Conservation (phyloP, 2,888 invertebrate genomes). For the Conomelus anceps region DNA sequence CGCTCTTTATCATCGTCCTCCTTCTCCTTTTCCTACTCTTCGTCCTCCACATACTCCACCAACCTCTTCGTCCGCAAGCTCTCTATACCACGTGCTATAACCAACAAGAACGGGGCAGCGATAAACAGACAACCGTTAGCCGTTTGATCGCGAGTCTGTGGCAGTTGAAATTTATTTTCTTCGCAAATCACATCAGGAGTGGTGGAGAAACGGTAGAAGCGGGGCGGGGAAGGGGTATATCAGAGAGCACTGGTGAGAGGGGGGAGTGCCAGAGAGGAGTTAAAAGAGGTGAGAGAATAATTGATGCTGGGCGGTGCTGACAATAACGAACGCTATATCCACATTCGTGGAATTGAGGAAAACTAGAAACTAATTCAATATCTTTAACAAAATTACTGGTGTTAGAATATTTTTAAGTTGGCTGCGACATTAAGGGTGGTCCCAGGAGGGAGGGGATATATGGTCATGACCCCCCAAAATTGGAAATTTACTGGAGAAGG, state of each 20-base stretch:
- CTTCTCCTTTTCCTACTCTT: background rate
- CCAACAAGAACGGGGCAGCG: background rate
- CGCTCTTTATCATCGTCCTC: background rate
- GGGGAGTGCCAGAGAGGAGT: no score
- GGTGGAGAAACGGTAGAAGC: background rate
- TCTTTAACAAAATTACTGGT: background rate
- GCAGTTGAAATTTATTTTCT: background rate
- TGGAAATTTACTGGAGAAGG: no score
- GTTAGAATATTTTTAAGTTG: background rate
- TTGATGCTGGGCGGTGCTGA: background rate
- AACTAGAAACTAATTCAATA: background rate
- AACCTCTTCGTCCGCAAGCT: background rate
- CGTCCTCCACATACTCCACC: background rate
- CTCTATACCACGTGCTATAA: background rate
- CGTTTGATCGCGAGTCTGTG: background rate
- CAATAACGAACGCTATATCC: background rate
- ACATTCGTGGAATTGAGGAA: background rate
- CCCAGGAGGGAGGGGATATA: no score
- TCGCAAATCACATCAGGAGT: background rate
- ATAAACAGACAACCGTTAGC: background rate
- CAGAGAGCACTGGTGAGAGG: background rate
- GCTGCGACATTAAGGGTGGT: no score
- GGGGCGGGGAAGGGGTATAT: background rate
- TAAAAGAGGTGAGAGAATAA: background rate
- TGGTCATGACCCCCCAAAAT: no score